Evolutionary conservation across 2,888 invertebrate genomes (phyloP).

Genomic region (Drosophila melanocephala): DNA sequence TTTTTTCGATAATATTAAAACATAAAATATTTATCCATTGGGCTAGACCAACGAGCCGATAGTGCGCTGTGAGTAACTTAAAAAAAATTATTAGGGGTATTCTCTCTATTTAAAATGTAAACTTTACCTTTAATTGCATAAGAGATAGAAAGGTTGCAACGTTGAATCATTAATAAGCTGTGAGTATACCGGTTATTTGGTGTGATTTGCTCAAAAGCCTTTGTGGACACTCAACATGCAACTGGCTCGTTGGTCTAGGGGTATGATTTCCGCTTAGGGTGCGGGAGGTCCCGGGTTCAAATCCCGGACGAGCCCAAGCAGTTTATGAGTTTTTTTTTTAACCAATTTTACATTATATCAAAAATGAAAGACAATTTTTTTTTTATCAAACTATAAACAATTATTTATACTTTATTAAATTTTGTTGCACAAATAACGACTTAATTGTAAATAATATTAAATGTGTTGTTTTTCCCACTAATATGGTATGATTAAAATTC

Average conservation of each 20-base stretch:
- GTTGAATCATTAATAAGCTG: neutral
- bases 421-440: slow-evolving; percentile 78
- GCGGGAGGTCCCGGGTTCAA: slow-evolving; percentile 86
- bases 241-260: slow-evolving; percentile 85
- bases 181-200: slow-evolving; percentile 16
- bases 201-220: neutral
- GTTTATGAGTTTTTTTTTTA: slow-evolving; percentile 34
- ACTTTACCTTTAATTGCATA: neutral
- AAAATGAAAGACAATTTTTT: neutral
- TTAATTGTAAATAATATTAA: slow-evolving; percentile 73
- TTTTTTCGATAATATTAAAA: slow-evolving; percentile 4
- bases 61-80: fast-evolving
- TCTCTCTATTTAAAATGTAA: neutral
- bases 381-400: slow-evolving; percentile 66
- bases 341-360: slow-evolving; percentile 1
- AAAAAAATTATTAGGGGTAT: neutral
- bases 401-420: slow-evolving; percentile 60
- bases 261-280: slow-evolving; percentile 86
- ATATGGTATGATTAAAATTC: slow-evolving; percentile 63
- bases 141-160: neutral
- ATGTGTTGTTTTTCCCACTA: slow-evolving; percentile 58
- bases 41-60: slow-evolving; percentile 42
- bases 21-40: neutral
- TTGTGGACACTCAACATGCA: neutral
- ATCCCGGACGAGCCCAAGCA: slow-evolving; percentile 86